Evolutionary conservation across 1,140 invertebrate species (phyloP), one percentile per base, ranked within the genome.

Genomic region (Phenacoccus solenopsis): DNA sequence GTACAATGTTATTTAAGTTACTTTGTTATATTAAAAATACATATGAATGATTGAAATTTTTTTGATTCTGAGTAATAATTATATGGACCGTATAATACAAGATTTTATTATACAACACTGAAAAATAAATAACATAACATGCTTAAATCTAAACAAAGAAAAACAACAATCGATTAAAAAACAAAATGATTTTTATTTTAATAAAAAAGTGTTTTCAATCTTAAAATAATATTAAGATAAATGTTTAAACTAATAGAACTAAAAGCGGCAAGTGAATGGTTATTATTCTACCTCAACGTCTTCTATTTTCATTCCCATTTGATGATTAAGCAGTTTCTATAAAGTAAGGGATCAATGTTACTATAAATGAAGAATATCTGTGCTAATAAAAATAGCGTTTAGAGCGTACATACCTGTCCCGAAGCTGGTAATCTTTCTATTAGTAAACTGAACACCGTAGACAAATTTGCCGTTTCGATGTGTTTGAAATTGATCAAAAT

Each of bases 401-500:
- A n/a, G 20, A 64, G 25, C 9, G 21, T 20, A 16, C 59, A 38
- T 10, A 64, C 59, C 20, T 64, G 59, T 7, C 59, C 59, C 12
- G 59, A 25, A 27, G 59, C 16, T 24, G 93, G 92, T 74, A 97
- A 81, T 79, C 90, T 86, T 76, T 94, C 86, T 67, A 96, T 80
- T 12, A 97, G 83, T 74, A 94, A 79, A 72, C 91, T 87, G 84
- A 96, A 98, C 75, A 95, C 88, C 77, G 91, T 88, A 30, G 93
- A 90, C 21, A 64, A 25, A 24, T 9, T 10, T 64, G 4, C 30
- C 30, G 30, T 49, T 25, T 64, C 9, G 25, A 59, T 10, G 7
- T 59, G n/a, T 10, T 64, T 64, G 4, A 10, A 24, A 64, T 64
- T 64, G 59, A 64, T 64, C 59, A 64, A 27, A 64, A 64, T 59